Evolutionary conservation across 1,140 invertebrate genomes (phyloP).

Genomic region (Brachionus rubens): DNA sequence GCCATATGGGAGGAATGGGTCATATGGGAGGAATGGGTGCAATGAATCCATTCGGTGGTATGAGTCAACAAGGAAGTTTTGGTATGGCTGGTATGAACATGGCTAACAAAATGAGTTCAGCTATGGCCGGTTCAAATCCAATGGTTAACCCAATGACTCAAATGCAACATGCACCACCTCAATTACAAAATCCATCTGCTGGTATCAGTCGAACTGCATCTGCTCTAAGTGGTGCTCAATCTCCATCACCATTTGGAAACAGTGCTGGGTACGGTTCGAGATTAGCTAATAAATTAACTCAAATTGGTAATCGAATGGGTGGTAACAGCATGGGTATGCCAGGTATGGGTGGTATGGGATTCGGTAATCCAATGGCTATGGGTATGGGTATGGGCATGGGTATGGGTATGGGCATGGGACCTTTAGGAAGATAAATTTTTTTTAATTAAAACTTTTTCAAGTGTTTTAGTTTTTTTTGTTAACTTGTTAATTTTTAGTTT

Average conservation of each 20-base stretch:
- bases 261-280: background rate
- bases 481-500: too few relatives aligned
- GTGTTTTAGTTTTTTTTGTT: background rate
- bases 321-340: background rate
- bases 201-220: constrained; percentile 18
- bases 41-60: background rate
- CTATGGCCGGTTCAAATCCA: background rate
- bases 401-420: background rate
- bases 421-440: background rate
- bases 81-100: background rate
- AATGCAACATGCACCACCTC: background rate
- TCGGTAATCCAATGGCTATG: background rate
- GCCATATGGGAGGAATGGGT: too few relatives aligned
- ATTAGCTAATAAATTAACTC: background rate
- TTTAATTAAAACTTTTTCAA: background rate
- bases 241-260: background rate
- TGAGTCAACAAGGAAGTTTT: background rate
- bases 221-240: background rate
- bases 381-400: constrained; percentile 17
- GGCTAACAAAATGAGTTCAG: background rate
- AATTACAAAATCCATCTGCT: background rate
- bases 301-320: constrained; percentile 28
- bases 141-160: background rate
- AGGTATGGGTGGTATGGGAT: background rate
- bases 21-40: background rate